These are phyloP conservation scores for Mylabris phalerata DNA, from an alignment of 1,140 invertebrate genomes.

Conservation along the genomic window DNA sequence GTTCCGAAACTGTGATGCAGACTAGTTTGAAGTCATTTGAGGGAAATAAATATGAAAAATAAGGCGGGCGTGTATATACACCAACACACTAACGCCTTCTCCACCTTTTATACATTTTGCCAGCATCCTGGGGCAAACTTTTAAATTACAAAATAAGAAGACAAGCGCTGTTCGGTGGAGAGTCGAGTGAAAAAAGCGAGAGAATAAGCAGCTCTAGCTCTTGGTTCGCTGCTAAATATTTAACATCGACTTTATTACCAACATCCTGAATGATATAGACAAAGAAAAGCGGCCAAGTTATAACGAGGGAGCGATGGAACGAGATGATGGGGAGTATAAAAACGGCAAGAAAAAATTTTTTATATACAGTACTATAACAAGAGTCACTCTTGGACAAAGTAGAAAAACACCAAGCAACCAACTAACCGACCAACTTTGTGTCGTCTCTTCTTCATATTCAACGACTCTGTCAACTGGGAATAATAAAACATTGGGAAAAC, in stretches of 20 bases:
- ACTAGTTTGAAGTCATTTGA: constrained; percentile 23
- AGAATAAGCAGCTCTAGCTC: constrained; percentile 22
- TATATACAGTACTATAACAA: too few relatives aligned
- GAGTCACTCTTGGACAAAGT: too few relatives aligned
- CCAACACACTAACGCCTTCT: constrained; percentile 5
- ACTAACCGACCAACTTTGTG: too few relatives aligned
- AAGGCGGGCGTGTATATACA: constrained; percentile 1
- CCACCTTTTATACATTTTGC: constrained; percentile 2
- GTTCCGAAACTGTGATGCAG: constrained; percentile 20
- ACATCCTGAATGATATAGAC: constrained; percentile 9
- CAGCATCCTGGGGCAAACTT: constrained; percentile 27
- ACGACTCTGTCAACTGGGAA: constrained; percentile 17
- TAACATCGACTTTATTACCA: constrained; percentile 30
- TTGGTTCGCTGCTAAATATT: constrained; percentile 25
- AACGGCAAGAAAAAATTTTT: too few relatives aligned
- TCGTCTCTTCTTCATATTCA: constrained; percentile 17
- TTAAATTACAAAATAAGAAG: constrained; percentile 33
- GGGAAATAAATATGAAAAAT: constrained; percentile 22
- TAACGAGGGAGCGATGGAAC: not conserved
- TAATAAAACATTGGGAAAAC: constrained; percentile 20
- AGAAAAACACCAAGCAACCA: too few relatives aligned
- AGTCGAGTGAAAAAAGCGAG: not conserved
- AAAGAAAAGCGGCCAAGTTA: constrained; percentile 7
- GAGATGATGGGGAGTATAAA: not conserved
- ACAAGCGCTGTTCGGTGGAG: constrained; percentile 7